These are phyloP conservation scores for Neosalanx taihuensis DNA, from an alignment of 2,797 vertebrate genomes.

Conservation along the genomic window DNA sequence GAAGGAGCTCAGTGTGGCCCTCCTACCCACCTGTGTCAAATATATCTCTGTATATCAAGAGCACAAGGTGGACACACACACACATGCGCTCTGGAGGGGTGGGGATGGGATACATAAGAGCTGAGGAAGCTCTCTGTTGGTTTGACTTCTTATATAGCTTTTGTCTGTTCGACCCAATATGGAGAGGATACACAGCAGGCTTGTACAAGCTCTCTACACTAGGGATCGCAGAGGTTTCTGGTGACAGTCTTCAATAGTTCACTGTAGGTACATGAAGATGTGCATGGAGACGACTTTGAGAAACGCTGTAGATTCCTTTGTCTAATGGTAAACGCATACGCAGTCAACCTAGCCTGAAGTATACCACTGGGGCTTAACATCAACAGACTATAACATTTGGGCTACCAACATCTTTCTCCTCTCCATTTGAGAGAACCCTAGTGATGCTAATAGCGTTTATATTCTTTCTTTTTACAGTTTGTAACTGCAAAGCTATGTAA, in stretches of 20 bases:
- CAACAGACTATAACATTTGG: conserved; percentile 63
- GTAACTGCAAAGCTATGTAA: conserved; percentile 72
- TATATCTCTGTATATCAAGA: conserved; percentile 52
- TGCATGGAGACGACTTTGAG: conserved; percentile 42
- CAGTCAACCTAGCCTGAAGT: conserved; percentile 32
- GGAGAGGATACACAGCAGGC: conserved; percentile 69
- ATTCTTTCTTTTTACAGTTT: conserved; percentile 72
- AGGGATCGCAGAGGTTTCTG: conserved; percentile 37
- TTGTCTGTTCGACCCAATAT: conserved; percentile 54
- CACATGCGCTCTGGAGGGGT: conserved; percentile 29
- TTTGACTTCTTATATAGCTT: conserved; percentile 40
- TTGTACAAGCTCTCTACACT: conserved; percentile 65
- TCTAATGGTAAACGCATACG: conserved; percentile 42
- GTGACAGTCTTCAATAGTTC: conserved; percentile 50
- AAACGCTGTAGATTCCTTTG: conserved; percentile 43
- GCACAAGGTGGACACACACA: background rate
- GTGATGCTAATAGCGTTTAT: conserved; percentile 71
- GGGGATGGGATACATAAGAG: conserved; percentile 26
- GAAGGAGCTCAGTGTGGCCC: conserved; percentile 27
- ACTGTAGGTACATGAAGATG: conserved; percentile 46
- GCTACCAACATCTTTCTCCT: conserved; percentile 52
- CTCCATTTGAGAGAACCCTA: conserved; percentile 59
- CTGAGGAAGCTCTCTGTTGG: conserved; percentile 30
- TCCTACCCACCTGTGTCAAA: conserved; percentile 28
- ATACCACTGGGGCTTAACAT: conserved; percentile 15